Conservation (phyloP, 2,888 invertebrate genomes). For the Lordiphosa andalusiaca region DNA sequence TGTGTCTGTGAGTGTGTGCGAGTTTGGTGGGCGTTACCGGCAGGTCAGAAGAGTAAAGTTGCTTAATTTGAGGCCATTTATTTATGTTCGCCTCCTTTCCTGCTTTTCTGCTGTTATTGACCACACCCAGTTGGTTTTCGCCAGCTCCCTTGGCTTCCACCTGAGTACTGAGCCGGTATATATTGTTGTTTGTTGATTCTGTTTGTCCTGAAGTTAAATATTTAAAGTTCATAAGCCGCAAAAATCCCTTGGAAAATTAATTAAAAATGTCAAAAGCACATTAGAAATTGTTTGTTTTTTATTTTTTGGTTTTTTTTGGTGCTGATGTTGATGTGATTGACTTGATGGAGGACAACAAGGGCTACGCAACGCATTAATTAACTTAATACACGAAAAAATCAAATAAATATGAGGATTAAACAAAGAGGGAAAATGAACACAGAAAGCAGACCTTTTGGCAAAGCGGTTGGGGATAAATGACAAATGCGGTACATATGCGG, state of each 20-base stretch:
- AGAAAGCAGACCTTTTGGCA: constrained; percentile 14
- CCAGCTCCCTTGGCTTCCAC: too few relatives aligned
- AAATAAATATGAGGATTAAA: constrained; percentile 52
- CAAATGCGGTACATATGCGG: constrained; percentile 7
- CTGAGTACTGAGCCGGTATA: too few relatives aligned
- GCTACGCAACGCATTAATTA: constrained; percentile 64
- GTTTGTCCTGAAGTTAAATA: constrained; percentile 35
- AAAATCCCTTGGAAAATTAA: constrained; percentile 59
- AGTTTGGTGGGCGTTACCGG: too few relatives aligned
- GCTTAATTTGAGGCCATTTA: too few relatives aligned
- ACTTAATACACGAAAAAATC: constrained; percentile 48
- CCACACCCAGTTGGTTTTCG: too few relatives aligned
- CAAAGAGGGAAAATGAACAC: constrained; percentile 20
- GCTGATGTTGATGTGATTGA: constrained; percentile 48
- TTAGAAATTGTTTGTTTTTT: constrained; percentile 27
- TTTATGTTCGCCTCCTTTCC: too few relatives aligned
- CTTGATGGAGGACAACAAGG: constrained; percentile 62
- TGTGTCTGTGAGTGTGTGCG: too few relatives aligned
- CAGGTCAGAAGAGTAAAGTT: too few relatives aligned
- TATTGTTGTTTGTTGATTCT: constrained; percentile 9
- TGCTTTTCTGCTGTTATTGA: too few relatives aligned
- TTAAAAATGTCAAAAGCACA: constrained; percentile 52
- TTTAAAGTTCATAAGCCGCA: constrained; percentile 65
- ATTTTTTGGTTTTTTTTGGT: too few relatives aligned
- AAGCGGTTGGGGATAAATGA: constrained; percentile 7